Base-by-base conservation (phyloP, 2,113 vertebrate genomes). In the Martes martes region DNA sequence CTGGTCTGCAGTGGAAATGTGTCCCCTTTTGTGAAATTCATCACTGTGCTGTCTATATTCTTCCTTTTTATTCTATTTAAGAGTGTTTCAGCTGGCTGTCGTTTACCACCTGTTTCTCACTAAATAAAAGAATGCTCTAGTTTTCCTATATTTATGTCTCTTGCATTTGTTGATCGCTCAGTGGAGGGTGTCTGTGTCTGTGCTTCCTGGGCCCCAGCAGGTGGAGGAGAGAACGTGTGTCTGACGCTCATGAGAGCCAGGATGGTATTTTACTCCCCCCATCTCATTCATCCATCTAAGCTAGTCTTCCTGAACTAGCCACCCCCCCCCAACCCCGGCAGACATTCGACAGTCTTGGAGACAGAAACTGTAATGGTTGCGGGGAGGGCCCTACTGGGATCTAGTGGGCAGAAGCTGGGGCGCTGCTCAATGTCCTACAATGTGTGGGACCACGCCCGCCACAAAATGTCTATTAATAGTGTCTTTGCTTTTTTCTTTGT, bases 41-140 rank as follows among this genome's bases (percentile, higher is more conserved):
- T 93, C 63, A 52, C 61, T 59, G n/a, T 95, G 96, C 31, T 78
- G 36, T 69, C 63, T 89, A 0, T 69, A 14, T 45, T 74, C 2
- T 86, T 7, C 7, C 45, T 91, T 95, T 45, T 65, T 90, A 24
- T 16, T 76, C 86, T 94, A 1, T 89, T 82, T 84, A 78, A 65
- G 47, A 47, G 73, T 50, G 14, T 94, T 26, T 93, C 42, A 57
- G 3, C 63, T 92, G 61, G 24, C 71, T 86, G n/a, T 93, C 50
- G 16, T 73, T 71, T 71, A 61, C 26, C 28, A 50, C 67, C 36
- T 65, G 26, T 59, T 59, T 78, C 36, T 91, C 78, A 55, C n/a
- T 69, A 89, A 96, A 90, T 97, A 92, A 97, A 97, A 82, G 0
- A 59, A 57, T 86, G 80, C 36, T 91, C 42, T 79, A 67, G 23